Percentiles rank a stretch among this genome's conserved stretches.
These are phyloP conservation scores for Lepas anatifera DNA, from an alignment of 2,888 invertebrate genomes.

Conservation along the genomic window DNA sequence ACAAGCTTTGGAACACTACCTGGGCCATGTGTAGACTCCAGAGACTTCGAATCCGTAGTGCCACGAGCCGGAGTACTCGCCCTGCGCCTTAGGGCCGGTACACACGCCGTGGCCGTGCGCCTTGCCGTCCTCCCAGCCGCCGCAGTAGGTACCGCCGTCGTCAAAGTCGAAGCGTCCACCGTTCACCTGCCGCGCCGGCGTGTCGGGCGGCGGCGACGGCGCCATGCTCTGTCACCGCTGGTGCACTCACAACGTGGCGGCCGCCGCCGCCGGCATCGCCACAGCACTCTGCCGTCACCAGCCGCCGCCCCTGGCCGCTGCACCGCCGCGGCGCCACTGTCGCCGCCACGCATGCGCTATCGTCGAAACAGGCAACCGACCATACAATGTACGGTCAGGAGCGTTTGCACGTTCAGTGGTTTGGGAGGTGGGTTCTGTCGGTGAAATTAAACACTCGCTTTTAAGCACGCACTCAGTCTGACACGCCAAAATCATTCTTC, in stretches of 20 bases:
- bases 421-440: no score
- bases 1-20: no score
- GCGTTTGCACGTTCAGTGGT: no score
- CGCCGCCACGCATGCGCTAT: not conserved
- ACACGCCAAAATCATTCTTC: no score
- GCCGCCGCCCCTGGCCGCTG: no score
- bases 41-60: slow-evolving; percentile 99
- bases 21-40: slow-evolving; percentile 96
- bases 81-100: slow-evolving; percentile 93
- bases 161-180: slow-evolving; percentile 99
- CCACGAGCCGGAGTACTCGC: slow-evolving; percentile 98
- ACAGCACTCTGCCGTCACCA: not conserved
- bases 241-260: not conserved
- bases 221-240: no score
- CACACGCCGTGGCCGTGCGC: slow-evolving; percentile 99
- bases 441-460: no score
- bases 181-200: slow-evolving; percentile 46
- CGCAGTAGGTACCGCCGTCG: slow-evolving; percentile 99
- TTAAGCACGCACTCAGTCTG: no score
- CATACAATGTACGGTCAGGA: no score
- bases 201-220: not conserved
- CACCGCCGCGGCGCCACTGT: not conserved
- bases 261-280: not conserved
- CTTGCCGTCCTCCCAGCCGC: slow-evolving; percentile 99
- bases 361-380: no score